A percentile compares a stretch with the other conserved stretches of the same genome.
Evolutionary conservation across 2,888 invertebrate genomes (phyloP).

Genomic region (Cephus nigrinus): DNA sequence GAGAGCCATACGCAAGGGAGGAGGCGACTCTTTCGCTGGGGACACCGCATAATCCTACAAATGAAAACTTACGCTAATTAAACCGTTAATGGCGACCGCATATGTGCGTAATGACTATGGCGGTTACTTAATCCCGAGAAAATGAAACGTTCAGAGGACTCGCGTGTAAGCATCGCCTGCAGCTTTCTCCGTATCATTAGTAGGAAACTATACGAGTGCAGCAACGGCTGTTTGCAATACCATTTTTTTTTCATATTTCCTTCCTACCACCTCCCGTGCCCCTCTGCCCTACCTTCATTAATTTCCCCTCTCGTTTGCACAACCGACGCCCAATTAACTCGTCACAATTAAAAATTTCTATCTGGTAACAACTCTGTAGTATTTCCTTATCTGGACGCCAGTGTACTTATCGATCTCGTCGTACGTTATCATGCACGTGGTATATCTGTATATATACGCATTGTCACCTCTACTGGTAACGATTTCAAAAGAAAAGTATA

Average conservation of each 20-base stretch:
- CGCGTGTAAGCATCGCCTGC: constrained; percentile 42
- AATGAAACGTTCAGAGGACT: constrained; percentile 56
- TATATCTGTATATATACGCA: not conserved
- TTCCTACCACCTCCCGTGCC: not conserved
- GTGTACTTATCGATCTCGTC: not conserved
- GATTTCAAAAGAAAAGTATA: constrained; percentile 5
- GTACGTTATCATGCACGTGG: no score
- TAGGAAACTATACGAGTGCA: not conserved
- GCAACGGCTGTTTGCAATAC: not conserved
- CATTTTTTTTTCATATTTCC: not conserved
- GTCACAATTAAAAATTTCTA: not conserved
- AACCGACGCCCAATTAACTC: not conserved
- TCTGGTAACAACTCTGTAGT: not conserved
- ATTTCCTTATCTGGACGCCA: not conserved
- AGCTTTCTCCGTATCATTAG: constrained; percentile 21
- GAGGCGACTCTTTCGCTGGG: not conserved
- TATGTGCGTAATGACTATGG: constrained; percentile 55
- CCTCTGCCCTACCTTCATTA: not conserved
- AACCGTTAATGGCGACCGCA: constrained; percentile 62
- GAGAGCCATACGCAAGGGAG: not conserved
- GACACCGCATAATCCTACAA: constrained; percentile 54
- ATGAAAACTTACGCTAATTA: constrained; percentile 66
- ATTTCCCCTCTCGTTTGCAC: not conserved
- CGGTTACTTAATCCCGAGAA: constrained; percentile 63
- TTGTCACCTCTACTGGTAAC: not conserved